Evolutionary conservation across 2,888 invertebrate species (phyloP), one percentile per base, ranked within the genome.

Genomic region (Nomada hirtipes): DNA sequence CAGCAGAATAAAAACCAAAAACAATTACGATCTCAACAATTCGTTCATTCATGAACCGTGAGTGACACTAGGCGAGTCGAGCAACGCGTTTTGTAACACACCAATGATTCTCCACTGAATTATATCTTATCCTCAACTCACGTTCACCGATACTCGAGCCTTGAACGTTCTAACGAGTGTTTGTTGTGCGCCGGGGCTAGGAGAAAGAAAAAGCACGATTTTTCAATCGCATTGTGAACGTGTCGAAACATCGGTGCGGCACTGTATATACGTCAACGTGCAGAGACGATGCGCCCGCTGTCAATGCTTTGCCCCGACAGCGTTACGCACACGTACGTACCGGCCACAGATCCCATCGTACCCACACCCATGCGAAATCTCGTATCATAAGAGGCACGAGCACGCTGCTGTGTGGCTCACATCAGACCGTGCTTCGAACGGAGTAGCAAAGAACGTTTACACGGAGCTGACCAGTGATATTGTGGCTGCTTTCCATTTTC

Each of bases 321-420:
- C n/a, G 15, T 57, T 20, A 64, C 73, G 36, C 61, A 74, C 55
- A 55, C 79, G 23, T 63, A 63, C 15, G 4, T 23, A 26, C 23
- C 50, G 11, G 2, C 2, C 9, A 20, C 47, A 36, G 13, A 26
- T 60, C 78, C 36, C 53, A 47, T 15, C n/a, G 26, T 70, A 76
- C 59, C 61, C 69, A 85, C 77, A 84, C 82, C 52, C 57, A 79
- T 69, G 47, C 65, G 23, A 68, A 61, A 64, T 75, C 71, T 29
- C 67, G 53, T 83, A 79, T 88, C 85, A 88, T 88, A 88, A 88
- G 86, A 88, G 23, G 69, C 71, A 71, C 47, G 67, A 76, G 73
- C 85, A 77, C 82, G 72, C 76, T 84, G 76, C 64, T 70, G 65
- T n/a, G 59, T n/a, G 61, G 81, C 64, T 85, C 85, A 36, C 36